A percentile compares a stretch with the other conserved stretches of the same genome.
These are phyloP conservation scores for Muraenolepis orangiensis DNA, from an alignment of 2,797 vertebrate genomes.

Conservation along the genomic window DNA sequence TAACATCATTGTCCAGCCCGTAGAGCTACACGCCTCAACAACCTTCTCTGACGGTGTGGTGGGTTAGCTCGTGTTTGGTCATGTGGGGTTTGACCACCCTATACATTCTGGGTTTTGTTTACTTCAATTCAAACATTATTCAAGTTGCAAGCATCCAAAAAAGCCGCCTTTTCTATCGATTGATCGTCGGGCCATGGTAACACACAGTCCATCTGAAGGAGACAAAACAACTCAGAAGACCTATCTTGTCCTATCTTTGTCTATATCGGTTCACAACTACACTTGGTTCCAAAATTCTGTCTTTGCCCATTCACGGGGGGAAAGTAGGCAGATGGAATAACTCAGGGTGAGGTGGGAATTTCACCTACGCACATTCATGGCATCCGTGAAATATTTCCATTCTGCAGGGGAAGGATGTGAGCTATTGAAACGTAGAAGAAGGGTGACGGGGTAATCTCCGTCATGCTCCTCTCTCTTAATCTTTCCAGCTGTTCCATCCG, in stretches of 20 bases:
- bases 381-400: conserved; percentile 64
- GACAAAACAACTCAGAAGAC: background rate
- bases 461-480: background rate
- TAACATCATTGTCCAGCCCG: background rate
- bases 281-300: background rate
- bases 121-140: too few relatives aligned
- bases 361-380: conserved; percentile 56
- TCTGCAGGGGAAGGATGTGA: background rate
- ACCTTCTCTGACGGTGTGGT: conserved; percentile 2
- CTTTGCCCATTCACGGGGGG: background rate
- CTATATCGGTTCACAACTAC: background rate
- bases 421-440: background rate
- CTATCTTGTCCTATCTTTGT: background rate
- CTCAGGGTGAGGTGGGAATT: conserved; percentile 37
- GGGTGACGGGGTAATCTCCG: background rate
- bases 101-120: too few relatives aligned
- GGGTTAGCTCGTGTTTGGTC: background rate
- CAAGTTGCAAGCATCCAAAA: too few relatives aligned
- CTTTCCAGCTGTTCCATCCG: background rate
- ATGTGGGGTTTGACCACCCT: background rate
- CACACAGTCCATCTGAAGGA: background rate
- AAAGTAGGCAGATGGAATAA: conserved; percentile 19
- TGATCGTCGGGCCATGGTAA: background rate
- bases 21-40: background rate
- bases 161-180: background rate